Evolutionary conservation across 2,113 vertebrate species (phyloP), one percentile per base, ranked within the genome.

Genomic region (Gobius niger): DNA sequence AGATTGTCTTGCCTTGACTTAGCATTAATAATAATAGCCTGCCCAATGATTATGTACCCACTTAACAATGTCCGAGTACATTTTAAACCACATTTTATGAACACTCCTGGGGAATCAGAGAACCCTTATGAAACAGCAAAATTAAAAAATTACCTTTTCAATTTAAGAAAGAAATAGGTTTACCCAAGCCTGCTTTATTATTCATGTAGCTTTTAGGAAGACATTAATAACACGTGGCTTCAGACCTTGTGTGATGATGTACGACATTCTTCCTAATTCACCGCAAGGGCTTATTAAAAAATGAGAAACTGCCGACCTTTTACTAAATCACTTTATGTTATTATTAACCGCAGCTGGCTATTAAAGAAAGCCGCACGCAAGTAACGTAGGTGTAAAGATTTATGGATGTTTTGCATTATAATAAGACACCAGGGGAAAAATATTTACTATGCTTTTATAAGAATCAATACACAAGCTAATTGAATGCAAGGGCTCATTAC

Each of bases 271-370:
- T 14, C 53, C 52, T 49, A 13, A n/a, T 49, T 42, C n/a, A 46
- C 47, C 67, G 24, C 10, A 47, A 54, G 59, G 8, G 15, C 15
- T 47, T 15, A 51, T 72, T 72, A 62, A 67, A 65, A 57, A 70
- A 44, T 62, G 46, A 63, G 16, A 67, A 74, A 50, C 7, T 54
- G 2, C 12, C 44, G 9, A 18, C 14, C 49, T 46, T 40, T 53
- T 40, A 47, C 78, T 40, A 63, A 62, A 65, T 63, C 11, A 68
- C 47, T 68, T 67, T 5, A 42, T 41, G 7, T 63, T 5, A 34
- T 62, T 67, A 60, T 15, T 54, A 57, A 75, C 46, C 53, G 64
- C 54, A 68, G 52, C 53, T 41, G 15, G 52, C 53, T 41, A 14
- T 18, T 60, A 49, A 52, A 47, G 13, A 34, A 4, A 3, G 24